A percentile compares a stretch with the other conserved stretches of the same genome.
Evolutionary conservation across 2,888 invertebrate species (phyloP).

Genomic region (Rhamphomyia laevipes): DNA sequence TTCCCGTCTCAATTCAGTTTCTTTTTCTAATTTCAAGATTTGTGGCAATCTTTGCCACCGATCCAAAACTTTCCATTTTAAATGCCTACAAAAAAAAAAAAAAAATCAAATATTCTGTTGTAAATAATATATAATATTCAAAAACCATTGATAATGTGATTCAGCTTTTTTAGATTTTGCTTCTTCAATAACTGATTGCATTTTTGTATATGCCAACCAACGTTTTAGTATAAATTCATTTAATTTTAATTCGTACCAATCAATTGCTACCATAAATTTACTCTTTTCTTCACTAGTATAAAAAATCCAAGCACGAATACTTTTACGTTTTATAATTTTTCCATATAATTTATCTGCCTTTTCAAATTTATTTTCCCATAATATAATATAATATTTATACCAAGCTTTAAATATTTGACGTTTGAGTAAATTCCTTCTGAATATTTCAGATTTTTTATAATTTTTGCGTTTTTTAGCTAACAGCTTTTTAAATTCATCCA

Average conservation of each 20-base stretch:
- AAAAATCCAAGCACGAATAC: slow-evolving; percentile 39
- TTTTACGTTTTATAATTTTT: slow-evolving; percentile 39
- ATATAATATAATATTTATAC: slow-evolving; percentile 42
- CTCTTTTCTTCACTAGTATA: slow-evolving; percentile 29
- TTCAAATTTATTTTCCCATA: slow-evolving; percentile 42
- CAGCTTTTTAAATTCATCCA: slow-evolving; percentile 31
- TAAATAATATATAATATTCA: background rate
- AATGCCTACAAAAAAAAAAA: slow-evolving; percentile 26
- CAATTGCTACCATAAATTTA: slow-evolving; percentile 57
- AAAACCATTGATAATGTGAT: slow-evolving; percentile 35
- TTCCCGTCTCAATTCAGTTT: slow-evolving; percentile 54
- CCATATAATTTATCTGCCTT: slow-evolving; percentile 46
- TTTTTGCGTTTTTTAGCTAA: slow-evolving; percentile 32
- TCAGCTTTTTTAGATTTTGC: slow-evolving; percentile 36
- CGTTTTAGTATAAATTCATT: slow-evolving; percentile 41
- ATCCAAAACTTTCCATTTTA: slow-evolving; percentile 40
- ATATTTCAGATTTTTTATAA: slow-evolving; percentile 37
- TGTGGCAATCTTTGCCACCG: slow-evolving; percentile 55
- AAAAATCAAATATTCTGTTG: background rate
- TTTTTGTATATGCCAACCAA: slow-evolving; percentile 39
- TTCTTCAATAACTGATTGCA: slow-evolving; percentile 39
- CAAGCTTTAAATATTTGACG: slow-evolving; percentile 42
- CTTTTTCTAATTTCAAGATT: slow-evolving; percentile 49
- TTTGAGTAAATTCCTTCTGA: slow-evolving; percentile 39
- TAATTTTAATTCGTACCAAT: slow-evolving; percentile 55